Evolutionary conservation across 2,113 vertebrate species (phyloP).

Genomic region (Tenrec ecaudatus): DNA sequence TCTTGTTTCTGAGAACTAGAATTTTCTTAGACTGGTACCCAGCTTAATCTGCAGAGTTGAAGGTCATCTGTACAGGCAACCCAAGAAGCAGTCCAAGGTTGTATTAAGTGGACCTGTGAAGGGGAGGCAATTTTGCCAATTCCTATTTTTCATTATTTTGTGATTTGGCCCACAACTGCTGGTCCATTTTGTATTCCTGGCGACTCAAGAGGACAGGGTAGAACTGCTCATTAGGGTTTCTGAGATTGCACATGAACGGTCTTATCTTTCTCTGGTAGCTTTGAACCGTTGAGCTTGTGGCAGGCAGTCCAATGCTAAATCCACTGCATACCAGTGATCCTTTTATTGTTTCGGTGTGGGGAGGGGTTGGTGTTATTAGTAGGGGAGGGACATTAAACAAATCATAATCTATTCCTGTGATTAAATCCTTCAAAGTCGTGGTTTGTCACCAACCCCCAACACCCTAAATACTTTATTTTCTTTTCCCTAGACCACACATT

Average conservation of each 20-base stretch:
- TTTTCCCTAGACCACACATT: background rate
- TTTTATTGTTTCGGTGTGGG: background rate
- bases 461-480: background rate
- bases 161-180: too few relatives aligned
- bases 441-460: background rate
- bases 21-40: background rate
- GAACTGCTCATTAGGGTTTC: too few relatives aligned
- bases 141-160: background rate
- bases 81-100: background rate
- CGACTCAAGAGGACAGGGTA: too few relatives aligned
- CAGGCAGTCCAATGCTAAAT: too few relatives aligned
- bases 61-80: background rate
- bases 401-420: background rate
- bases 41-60: background rate
- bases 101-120: background rate
- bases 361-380: too few relatives aligned
- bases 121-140: background rate
- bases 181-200: too few relatives aligned
- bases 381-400: background rate
- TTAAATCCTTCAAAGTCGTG: background rate
- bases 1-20: background rate
- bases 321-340: too few relatives aligned
- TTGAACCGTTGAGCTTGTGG: too few relatives aligned
- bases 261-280: too few relatives aligned
- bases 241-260: too few relatives aligned